Base-by-base conservation (phyloP, 2,797 vertebrate genomes). In the Chloroceryle amazona region DNA sequence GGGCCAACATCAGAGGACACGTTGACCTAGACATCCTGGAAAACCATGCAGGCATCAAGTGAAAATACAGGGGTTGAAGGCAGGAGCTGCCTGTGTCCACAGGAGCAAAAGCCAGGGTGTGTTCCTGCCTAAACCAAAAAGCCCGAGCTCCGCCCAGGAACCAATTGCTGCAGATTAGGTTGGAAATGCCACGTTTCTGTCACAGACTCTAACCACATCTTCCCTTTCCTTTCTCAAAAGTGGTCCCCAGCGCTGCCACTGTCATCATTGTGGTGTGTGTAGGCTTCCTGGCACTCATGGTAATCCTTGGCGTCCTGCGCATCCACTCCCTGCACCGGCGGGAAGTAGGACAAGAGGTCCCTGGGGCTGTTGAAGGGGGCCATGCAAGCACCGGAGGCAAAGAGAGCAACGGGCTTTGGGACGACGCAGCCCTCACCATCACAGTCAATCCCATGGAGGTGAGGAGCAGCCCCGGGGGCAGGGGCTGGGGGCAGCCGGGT, bases 381-480 rank as follows among this genome's bases (percentile, higher is more conserved):
- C 93, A 94, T 17, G 4, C 28, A 6, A 44, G 65, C 51, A 94
- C 47, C 0, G 22, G 84, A 42, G 90, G 96, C 83, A 99, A 99
- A 97, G 99, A 99, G 25, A 98, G 98, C 0, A 98, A 98, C 95
- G 98, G 98, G 98, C 99, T 99, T 97, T 99, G 99, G 99, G 99
- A 99, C 0, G 99, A 99, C 97, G 99, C 99, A 0, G 99, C 99
- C 8, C 99, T 99, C 96, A 99, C 99, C 93, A 99, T 99, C 93
- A 99, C 99, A 0, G 99, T 99, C 92, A 99, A 99, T 97, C 99
- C 99, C 41, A 99, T 99, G 99, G 99, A 99, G 99, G 99, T 99
- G 98, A 98, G 96, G 25, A 73, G 82, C 61, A 52, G 55, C 19
- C 4, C 1, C 13, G 6, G 21, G 1, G 21, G 60, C 19, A 1